Conservation (phyloP, 2,888 invertebrate species). For the Nemotelus nigrinus region DNA sequence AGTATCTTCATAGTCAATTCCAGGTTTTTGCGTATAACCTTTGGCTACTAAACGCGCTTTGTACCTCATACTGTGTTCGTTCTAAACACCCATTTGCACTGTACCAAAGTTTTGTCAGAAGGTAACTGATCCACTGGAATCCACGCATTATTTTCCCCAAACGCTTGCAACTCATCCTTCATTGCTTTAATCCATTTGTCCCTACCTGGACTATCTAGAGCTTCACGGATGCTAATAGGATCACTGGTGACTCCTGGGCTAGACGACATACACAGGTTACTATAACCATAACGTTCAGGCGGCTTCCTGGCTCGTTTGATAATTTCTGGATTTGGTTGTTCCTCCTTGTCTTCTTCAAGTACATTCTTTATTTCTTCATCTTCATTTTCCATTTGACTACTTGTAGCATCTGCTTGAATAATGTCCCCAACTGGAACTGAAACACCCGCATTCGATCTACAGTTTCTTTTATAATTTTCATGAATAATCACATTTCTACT, state of each 20-base stretch:
- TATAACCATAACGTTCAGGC: not conserved
- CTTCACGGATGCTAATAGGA: no score
- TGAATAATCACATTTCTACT: conserved; percentile 42
- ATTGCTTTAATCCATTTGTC: no score
- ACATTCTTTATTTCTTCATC: conserved; percentile 2
- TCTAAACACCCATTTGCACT: conserved; percentile 57
- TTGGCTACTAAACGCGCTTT: conserved; percentile 54
- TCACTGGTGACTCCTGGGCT: no score
- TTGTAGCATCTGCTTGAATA: not conserved
- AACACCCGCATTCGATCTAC: not conserved
- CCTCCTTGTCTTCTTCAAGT: not conserved
- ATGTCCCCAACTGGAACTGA: not conserved
- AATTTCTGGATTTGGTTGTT: no score
- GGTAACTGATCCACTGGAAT: conserved; percentile 53
- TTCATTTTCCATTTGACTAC: not conserved
- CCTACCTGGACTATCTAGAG: no score
- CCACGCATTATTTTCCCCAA: conserved; percentile 56
- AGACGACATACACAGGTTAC: no score
- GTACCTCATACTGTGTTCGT: conserved; percentile 53
- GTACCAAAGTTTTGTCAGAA: conserved; percentile 52
- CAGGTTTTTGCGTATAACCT: conserved; percentile 46
- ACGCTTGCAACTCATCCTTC: conserved; percentile 54
- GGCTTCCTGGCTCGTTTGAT: not conserved
- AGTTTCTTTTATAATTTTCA: conserved; percentile 46
- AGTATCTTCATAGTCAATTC: conserved; percentile 54